These are phyloP conservation scores for Beaufortia kweichowensis DNA, from an alignment of 2,113 vertebrate species.

Conservation along the genomic window DNA sequence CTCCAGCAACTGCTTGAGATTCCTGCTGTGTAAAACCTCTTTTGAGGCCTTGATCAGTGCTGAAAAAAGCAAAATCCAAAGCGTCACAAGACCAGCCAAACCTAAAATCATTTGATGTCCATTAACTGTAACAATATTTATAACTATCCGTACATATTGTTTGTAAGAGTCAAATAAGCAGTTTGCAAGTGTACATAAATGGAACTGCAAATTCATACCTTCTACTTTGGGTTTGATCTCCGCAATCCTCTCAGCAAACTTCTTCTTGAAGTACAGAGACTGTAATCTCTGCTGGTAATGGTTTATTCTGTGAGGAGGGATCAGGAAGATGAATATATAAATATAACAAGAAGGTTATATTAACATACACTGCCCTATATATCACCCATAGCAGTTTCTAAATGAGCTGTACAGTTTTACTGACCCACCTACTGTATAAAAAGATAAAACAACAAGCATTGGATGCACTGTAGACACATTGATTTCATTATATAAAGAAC, in stretches of 20 bases:
- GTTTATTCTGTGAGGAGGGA: constrained; percentile 83
- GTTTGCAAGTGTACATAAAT: background rate
- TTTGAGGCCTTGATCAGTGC: constrained; percentile 87
- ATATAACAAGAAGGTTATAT: background rate
- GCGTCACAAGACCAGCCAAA: background rate
- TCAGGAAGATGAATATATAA: background rate
- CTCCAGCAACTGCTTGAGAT: constrained; percentile 91
- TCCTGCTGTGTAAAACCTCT: constrained; percentile 88
- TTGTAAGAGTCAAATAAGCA: background rate
- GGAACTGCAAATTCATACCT: constrained; percentile 70
- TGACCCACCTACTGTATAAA: background rate
- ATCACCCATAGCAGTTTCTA: background rate
- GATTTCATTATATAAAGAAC: constrained; percentile 13
- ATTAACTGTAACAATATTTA: background rate
- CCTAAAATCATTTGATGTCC: background rate
- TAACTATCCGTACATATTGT: background rate
- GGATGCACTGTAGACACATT: constrained; percentile 41
- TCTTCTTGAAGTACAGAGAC: constrained; percentile 98
- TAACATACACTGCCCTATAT: too few species aligned
- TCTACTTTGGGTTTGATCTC: constrained; percentile 98
- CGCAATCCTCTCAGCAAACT: constrained; percentile 97
- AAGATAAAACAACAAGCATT: constrained; percentile 43
- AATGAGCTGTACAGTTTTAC: constrained; percentile 12
- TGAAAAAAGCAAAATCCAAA: constrained; percentile 57
- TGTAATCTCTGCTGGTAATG: constrained; percentile 98